phyloP scores from a whole-genome alignment of 1,140 invertebrate genomes.

The Bactericera cockerelli region DNA sequence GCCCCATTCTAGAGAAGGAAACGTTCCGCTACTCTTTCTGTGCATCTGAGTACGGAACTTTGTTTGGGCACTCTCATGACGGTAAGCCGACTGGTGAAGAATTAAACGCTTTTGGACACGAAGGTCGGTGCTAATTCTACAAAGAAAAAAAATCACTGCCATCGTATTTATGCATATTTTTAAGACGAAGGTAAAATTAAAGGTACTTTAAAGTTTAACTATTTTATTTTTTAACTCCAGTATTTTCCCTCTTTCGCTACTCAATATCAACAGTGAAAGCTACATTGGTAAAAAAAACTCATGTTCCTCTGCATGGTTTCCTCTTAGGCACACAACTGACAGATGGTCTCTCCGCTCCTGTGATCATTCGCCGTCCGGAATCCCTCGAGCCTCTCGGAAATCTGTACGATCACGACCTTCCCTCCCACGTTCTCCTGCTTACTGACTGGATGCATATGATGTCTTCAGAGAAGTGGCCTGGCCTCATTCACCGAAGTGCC shows the following conservation, averaged over 20 bases:
- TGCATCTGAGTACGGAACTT: constrained; percentile 35
- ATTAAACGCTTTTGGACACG: too few species aligned
- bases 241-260: too few species aligned
- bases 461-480: constrained; percentile 22
- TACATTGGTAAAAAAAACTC: too few species aligned
- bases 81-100: too few species aligned
- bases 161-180: too few species aligned
- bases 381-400: constrained; percentile 26
- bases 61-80: constrained; percentile 42
- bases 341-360: constrained; percentile 22
- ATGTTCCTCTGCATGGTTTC: constrained; percentile 19
- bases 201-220: too few species aligned
- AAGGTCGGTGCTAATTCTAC: too few species aligned
- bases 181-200: too few species aligned
- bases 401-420: constrained; percentile 27
- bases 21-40: constrained; percentile 37
- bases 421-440: constrained; percentile 18
- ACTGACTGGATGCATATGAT: constrained; percentile 17
- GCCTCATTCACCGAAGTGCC: neutral
- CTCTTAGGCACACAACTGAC: constrained; percentile 28
- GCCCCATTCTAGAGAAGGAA: constrained; percentile 35
- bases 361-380: constrained; percentile 31
- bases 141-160: too few species aligned
- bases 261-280: too few species aligned
- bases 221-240: too few species aligned